phyloP scores from a whole-genome alignment of 2,113 vertebrate species.

The Dinomys branickii region DNA sequence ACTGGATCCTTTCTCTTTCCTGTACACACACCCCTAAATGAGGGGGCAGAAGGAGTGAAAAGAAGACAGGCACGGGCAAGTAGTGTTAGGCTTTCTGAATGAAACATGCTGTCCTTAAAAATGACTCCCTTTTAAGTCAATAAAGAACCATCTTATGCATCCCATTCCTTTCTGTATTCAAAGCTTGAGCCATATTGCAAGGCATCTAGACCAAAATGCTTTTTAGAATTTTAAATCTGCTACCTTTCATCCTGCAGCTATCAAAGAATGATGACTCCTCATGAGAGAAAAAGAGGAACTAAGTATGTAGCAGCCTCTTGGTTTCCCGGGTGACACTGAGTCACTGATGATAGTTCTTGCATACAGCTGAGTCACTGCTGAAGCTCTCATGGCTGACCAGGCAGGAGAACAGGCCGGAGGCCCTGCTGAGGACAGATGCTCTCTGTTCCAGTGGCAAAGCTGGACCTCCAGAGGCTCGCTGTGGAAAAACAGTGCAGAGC shows the following conservation, averaged over 20 bases:
- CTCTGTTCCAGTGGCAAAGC: not conserved
- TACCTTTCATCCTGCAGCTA: not conserved
- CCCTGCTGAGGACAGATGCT: not conserved
- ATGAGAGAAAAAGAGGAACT: not conserved
- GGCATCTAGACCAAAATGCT: constrained; percentile 12
- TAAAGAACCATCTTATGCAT: not conserved
- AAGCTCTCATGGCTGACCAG: not conserved
- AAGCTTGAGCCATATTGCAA: not conserved
- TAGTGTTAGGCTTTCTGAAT: not conserved
- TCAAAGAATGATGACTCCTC: not conserved
- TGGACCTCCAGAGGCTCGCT: not conserved
- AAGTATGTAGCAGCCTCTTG: not conserved
- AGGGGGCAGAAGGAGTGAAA: accelerated
- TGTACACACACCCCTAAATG: not conserved
- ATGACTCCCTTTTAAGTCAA: not conserved
- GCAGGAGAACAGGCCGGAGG: not conserved
- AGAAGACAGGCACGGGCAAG: not conserved
- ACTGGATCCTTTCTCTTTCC: not conserved
- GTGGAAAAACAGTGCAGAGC: not conserved
- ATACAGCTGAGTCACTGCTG: not conserved
- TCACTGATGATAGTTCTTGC: not conserved
- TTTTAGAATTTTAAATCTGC: constrained; percentile 34
- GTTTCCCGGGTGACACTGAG: constrained; percentile 8
- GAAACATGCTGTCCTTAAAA: not conserved
- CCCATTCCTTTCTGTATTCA: constrained; percentile 36